Base-by-base conservation (phyloP, 2,113 vertebrate species). In the Alouatta palliata region DNA sequence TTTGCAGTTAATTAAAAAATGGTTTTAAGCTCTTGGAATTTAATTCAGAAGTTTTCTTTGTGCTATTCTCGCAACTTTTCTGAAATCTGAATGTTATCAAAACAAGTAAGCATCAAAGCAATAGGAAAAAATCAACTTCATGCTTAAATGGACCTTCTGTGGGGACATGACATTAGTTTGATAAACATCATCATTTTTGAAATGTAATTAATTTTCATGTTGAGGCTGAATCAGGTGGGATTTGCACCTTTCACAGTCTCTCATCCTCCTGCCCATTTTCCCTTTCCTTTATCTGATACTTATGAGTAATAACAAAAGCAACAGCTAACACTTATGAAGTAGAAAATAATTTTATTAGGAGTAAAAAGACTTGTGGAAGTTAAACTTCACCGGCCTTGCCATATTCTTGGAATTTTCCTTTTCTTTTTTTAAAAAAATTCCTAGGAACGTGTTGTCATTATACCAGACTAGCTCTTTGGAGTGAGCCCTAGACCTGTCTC, bases 1-100 rank as follows among this genome's bases (percentile, higher is more conserved):
- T 92, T 79, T 83, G 43, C 61, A 90, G 58, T 87, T 87, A 90
- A 91, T 94, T 95, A 37, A 64, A 87, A 83, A 94, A 68, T 88
- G 88, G 7, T 66, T 80, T 93, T 77, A 58, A 64, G 56, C 83
- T 96, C 20, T 84, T 87, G 87, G 52, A 91, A 77, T 27, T 66
- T 92, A 71, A 88, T 73, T 89, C 56, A 81, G 30, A 86, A 77
- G 71, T 58, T 93, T 87, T 90, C 35, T 92, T 90, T 84, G 11
- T 81, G 47, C 56, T 87, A 0, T 81, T 87, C 56, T 84, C 2
- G 52, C 66, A 93, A 52, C 54, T 82, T 96, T 93, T 79, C 30
- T 95, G 30, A 77, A 87, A 20, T 80, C 87, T 90, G 19, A 89
- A 91, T 73, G 86, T 58, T 70, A 71, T 75, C 14, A 83, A n/a